A percentile compares a stretch with the other conserved stretches of the same genome.
phyloP scores from a whole-genome alignment of 2,113 vertebrate genomes.

The Suncus etruscus region DNA sequence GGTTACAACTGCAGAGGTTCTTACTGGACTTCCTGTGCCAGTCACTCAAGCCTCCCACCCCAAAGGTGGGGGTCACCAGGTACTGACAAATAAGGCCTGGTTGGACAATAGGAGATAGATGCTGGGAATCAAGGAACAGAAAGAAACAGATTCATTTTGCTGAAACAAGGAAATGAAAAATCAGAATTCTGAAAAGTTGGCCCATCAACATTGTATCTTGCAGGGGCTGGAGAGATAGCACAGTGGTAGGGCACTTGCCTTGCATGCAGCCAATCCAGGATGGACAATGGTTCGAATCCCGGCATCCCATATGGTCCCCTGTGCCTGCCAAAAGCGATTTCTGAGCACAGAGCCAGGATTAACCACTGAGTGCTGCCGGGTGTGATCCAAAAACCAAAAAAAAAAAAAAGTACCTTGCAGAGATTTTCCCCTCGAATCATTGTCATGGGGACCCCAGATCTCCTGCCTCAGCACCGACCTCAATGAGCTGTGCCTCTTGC shows the following conservation, averaged over 20 bases:
- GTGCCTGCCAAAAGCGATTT: no score
- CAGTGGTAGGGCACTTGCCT: no score
- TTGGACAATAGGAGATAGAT: accelerated
- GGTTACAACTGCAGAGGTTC: slow-evolving; percentile 49
- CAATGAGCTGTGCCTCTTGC: neutral
- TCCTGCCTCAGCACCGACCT: neutral
- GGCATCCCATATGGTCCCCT: no score
- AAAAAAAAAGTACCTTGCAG: no score
- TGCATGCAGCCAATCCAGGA: no score
- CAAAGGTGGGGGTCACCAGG: neutral
- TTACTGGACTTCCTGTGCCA: slow-evolving; percentile 31
- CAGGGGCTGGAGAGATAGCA: no score
- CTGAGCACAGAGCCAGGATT: no score
- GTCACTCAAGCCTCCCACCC: neutral
- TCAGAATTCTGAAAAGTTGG: neutral
- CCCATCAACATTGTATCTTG: neutral
- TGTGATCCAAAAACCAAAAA: no score
- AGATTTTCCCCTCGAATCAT: accelerated
- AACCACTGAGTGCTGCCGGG: no score
- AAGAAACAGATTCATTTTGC: neutral
- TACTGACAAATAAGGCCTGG: no score
- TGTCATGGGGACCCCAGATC: neutral
- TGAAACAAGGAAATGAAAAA: neutral
- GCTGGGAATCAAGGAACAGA: neutral
- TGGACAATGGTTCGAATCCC: no score